Evolutionary conservation across 2,888 invertebrate genomes (phyloP).

Genomic region (Doris montereyensis): DNA sequence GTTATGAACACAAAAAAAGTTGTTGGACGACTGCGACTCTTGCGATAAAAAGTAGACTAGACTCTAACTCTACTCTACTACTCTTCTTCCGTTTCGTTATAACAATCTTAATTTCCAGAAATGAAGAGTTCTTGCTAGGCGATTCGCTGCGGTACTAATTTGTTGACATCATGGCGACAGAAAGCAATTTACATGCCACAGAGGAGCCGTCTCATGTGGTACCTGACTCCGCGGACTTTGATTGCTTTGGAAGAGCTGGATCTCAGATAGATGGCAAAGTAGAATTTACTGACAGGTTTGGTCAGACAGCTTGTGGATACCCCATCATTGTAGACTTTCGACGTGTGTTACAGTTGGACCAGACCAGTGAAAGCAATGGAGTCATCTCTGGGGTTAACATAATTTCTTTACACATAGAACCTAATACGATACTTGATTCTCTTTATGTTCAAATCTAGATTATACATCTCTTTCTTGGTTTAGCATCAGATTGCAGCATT

Average conservation of each 20-base stretch:
- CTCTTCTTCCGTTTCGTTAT: too few relatives aligned
- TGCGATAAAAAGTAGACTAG: too few relatives aligned
- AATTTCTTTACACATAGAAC: too few relatives aligned
- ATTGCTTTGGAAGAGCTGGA: conserved; percentile 55
- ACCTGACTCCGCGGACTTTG: conserved; percentile 40
- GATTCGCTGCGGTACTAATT: conserved; percentile 59
- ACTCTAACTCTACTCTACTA: too few relatives aligned
- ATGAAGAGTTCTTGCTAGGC: conserved; percentile 42
- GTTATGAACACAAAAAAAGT: too few relatives aligned
- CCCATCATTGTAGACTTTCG: conserved; percentile 66
- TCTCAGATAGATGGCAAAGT: conserved; percentile 59
- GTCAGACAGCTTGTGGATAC: conserved; percentile 52
- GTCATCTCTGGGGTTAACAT: conserved; percentile 40
- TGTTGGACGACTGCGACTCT: too few relatives aligned
- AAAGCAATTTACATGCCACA: conserved; percentile 21
- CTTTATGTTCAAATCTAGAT: too few relatives aligned
- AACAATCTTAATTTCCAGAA: too few relatives aligned
- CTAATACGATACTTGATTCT: too few relatives aligned
- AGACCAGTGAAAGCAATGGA: conserved; percentile 42
- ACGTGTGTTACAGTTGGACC: conserved; percentile 57
- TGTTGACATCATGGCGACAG: conserved; percentile 62
- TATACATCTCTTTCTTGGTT: background rate
- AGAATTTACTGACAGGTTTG: conserved; percentile 55
- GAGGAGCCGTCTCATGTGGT: conserved; percentile 29
- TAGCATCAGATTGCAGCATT: background rate